These are phyloP conservation scores for Erannis defoliaria DNA, from an alignment of 2,888 invertebrate species.

Conservation along the genomic window DNA sequence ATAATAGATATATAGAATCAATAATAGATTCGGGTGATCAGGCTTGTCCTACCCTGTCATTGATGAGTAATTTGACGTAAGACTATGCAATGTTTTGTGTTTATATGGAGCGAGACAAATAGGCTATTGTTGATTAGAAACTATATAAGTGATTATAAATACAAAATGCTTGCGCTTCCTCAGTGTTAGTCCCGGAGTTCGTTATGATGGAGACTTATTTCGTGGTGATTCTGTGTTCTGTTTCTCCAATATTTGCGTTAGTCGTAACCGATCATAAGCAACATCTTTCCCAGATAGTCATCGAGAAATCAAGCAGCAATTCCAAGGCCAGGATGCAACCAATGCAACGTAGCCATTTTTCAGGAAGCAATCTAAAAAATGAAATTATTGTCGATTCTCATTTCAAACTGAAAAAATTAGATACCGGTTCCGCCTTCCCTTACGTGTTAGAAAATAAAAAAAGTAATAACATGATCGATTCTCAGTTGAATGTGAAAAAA, in stretches of 20 bases:
- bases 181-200: slow-evolving; percentile 15
- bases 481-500: background rate
- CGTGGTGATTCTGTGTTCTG: slow-evolving; percentile 39
- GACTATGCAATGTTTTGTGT: slow-evolving; percentile 54
- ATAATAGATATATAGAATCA: background rate
- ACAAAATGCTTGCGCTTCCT: slow-evolving; percentile 32
- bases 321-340: slow-evolving; percentile 47
- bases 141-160: slow-evolving; percentile 58
- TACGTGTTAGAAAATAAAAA: slow-evolving; percentile 15
- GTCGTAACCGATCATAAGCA: slow-evolving; percentile 61
- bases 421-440: slow-evolving; percentile 3
- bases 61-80: slow-evolving; percentile 17
- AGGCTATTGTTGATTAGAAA: slow-evolving; percentile 42
- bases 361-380: slow-evolving; percentile 49
- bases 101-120: slow-evolving; percentile 49
- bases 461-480: slow-evolving; percentile 21
- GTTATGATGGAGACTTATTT: slow-evolving; percentile 58
- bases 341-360: slow-evolving; percentile 56
- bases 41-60: background rate
- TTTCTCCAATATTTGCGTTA: slow-evolving; percentile 54
- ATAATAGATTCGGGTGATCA: background rate
- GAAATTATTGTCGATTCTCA: slow-evolving; percentile 61
- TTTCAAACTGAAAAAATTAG: slow-evolving; percentile 57
- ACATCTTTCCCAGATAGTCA: slow-evolving; percentile 55
- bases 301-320: slow-evolving; percentile 48